Evolutionary conservation across 1,140 invertebrate genomes (phyloP).

Genomic region (Lasioglossum albipes): DNA sequence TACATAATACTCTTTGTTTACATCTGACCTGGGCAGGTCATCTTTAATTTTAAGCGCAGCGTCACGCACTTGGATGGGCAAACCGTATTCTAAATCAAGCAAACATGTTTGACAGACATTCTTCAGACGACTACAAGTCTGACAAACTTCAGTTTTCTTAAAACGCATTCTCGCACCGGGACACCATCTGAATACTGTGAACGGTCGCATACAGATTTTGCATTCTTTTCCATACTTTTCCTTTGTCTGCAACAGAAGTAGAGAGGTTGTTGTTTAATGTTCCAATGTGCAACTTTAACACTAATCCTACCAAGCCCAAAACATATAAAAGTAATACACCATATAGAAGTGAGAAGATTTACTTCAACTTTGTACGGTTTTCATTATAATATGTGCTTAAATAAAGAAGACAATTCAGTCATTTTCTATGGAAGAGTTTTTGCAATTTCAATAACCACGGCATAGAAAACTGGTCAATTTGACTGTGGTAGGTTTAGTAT

Average conservation of each 20-base stretch:
- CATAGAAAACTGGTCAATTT: too few relatives aligned
- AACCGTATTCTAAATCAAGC: conserved; percentile 97
- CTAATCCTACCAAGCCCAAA: too few relatives aligned
- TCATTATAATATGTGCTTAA: too few relatives aligned
- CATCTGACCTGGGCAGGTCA: conserved; percentile 97
- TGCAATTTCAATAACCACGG: too few relatives aligned
- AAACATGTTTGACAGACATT: conserved; percentile 99
- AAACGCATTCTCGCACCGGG: conserved; percentile 99
- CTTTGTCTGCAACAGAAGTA: conserved; percentile 89
- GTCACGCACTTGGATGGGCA: conserved; percentile 97
- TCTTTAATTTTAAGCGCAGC: conserved; percentile 96
- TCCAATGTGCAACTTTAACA: too few relatives aligned
- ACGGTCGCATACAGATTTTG: conserved; percentile 98
- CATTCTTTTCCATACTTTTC: conserved; percentile 99
- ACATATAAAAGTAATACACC: too few relatives aligned
- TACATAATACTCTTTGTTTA: conserved; percentile 99
- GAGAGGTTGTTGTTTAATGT: not conserved
- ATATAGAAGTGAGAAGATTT: too few relatives aligned
- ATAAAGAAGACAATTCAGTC: too few relatives aligned
- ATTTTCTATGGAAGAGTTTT: too few relatives aligned
- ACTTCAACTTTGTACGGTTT: too few relatives aligned
- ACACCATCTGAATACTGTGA: conserved; percentile 99
- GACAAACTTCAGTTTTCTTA: conserved; percentile 99
- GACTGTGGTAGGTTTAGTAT: too few relatives aligned
- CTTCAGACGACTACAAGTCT: conserved; percentile 98